A percentile compares a stretch with the other conserved stretches of the same genome.
Conservation (phyloP, 2,797 vertebrate species). For the Falco concolor region DNA sequence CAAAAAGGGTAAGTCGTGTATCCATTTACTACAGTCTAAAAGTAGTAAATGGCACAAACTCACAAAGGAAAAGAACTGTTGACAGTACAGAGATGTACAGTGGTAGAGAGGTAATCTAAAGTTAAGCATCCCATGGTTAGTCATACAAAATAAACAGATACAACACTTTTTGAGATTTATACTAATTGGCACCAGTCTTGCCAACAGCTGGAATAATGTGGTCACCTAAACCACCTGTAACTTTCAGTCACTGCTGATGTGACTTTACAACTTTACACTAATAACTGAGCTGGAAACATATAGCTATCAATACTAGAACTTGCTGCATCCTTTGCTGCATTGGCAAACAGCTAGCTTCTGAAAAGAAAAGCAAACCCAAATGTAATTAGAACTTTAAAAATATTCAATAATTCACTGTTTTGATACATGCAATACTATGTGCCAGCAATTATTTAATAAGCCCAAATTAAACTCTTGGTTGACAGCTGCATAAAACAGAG, state of each 20-base stretch:
- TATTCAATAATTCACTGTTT: slow-evolving; percentile 42
- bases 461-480: slow-evolving; percentile 42
- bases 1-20: not conserved
- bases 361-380: not conserved
- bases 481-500: slow-evolving; percentile 34
- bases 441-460: slow-evolving; percentile 46
- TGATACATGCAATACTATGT: not conserved
- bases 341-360: not conserved
- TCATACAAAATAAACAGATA: not conserved
- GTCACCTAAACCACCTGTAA: not conserved
- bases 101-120: not conserved
- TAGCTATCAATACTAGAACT: not conserved
- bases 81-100: not conserved
- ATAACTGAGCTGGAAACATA: not conserved
- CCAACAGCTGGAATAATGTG: not conserved
- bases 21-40: not conserved
- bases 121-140: not conserved
- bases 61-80: not conserved
- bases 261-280: not conserved
- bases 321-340: not conserved
- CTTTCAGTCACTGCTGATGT: not conserved
- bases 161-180: not conserved
- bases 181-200: not conserved
- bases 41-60: not conserved
- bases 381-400: slow-evolving; percentile 38